Evolutionary conservation across 2,888 invertebrate genomes (phyloP).

Genomic region (Caenorhabditis afra): DNA sequence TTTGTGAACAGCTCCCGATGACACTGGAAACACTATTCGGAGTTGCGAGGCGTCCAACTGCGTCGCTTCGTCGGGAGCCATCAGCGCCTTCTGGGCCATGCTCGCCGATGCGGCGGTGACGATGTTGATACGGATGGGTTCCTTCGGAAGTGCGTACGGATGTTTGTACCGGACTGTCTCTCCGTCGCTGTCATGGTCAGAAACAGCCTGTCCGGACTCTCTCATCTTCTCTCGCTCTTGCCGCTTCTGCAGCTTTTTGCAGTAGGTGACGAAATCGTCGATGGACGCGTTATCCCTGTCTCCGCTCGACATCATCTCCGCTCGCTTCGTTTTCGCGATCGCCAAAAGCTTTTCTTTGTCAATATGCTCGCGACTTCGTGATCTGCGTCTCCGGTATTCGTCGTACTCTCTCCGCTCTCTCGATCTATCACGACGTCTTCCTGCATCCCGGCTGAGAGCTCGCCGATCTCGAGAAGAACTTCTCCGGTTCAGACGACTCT

Average conservation of each 20-base stretch:
- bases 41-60: conserved; percentile 57
- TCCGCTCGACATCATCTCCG: conserved; percentile 57
- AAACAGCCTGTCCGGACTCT: conserved; percentile 61
- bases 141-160: conserved; percentile 61
- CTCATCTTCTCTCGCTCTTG: conserved; percentile 62
- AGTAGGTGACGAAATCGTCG: conserved; percentile 67
- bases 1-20: conserved; percentile 72
- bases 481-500: conserved; percentile 9
- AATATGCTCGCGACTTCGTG: conserved; percentile 57
- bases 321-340: conserved; percentile 72
- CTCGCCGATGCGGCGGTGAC: conserved; percentile 33
- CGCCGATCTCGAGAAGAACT: conserved; percentile 25
- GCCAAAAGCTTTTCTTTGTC: conserved; percentile 73
- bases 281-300: conserved; percentile 49
- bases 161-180: conserved; percentile 53
- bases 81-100: conserved; percentile 50
- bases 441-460: background rate
- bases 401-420: conserved; percentile 34
- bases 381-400: conserved; percentile 19
- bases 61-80: conserved; percentile 30
- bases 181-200: conserved; percentile 60
- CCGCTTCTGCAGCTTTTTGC: conserved; percentile 60
- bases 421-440: conserved; percentile 10
- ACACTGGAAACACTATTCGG: conserved; percentile 72
- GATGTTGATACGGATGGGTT: conserved; percentile 66